Conservation (phyloP, 2,888 invertebrate species). For the Ichneumoninae sp. region DNA sequence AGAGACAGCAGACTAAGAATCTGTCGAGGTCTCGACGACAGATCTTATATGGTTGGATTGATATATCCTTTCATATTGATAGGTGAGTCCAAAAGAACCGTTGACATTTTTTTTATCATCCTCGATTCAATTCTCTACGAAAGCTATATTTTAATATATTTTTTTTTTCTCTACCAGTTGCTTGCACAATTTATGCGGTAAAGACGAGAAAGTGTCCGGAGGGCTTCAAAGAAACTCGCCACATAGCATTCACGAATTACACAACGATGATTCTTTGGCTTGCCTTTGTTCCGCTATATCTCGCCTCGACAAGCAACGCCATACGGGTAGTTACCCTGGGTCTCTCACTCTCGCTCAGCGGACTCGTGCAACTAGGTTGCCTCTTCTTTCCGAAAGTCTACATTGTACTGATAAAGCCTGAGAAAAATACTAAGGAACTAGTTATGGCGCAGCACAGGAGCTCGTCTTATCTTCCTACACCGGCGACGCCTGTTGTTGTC, state of each 20-base stretch:
- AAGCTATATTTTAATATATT: constrained; percentile 11
- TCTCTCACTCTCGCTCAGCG: constrained; percentile 85
- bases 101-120: not conserved
- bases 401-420: constrained; percentile 86
- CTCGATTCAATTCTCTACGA: not conserved
- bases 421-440: constrained; percentile 86
- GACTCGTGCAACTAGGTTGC: constrained; percentile 85
- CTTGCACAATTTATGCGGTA: constrained; percentile 86
- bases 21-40: constrained; percentile 84
- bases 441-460: constrained; percentile 84
- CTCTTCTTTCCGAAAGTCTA: constrained; percentile 86
- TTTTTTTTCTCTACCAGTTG: constrained; percentile 72
- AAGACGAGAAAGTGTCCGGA: constrained; percentile 87
- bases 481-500: constrained; percentile 76
- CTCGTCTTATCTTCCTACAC: constrained; percentile 76
- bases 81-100: constrained; percentile 73
- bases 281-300: constrained; percentile 86
- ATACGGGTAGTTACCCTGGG: constrained; percentile 85
- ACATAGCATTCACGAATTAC: constrained; percentile 86
- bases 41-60: constrained; percentile 85
- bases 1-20: constrained; percentile 79
- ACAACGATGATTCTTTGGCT: constrained; percentile 86
- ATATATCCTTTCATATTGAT: constrained; percentile 86
- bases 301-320: constrained; percentile 85
- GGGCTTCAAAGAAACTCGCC: constrained; percentile 86